Percentiles rank a stretch among this genome's conserved stretches.
Conservation (phyloP, 2,888 invertebrate genomes). For the Eristalinus sepulchralis region DNA sequence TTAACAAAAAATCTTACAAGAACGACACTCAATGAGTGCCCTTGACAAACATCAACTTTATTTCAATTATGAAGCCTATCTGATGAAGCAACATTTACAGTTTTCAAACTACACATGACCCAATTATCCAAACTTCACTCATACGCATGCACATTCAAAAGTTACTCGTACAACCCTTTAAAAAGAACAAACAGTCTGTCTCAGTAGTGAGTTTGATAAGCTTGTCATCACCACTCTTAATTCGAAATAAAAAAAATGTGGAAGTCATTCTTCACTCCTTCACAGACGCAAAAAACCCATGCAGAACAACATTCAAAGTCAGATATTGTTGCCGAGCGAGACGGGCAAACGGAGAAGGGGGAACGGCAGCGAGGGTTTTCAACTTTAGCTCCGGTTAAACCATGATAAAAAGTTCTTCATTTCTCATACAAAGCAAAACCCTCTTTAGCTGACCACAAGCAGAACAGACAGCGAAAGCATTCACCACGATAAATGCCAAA, state of each 20-base stretch:
- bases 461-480: constrained; percentile 4
- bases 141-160: not conserved
- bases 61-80: not conserved
- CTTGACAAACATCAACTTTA: too few relatives aligned
- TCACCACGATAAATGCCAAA: not conserved
- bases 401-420: constrained; percentile 30
- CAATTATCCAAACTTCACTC: not conserved
- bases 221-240: constrained; percentile 58
- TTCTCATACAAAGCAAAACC: not conserved
- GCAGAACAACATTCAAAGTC: constrained; percentile 5
- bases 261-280: not conserved
- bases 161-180: not conserved
- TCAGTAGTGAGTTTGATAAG: constrained; percentile 53
- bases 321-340: not conserved
- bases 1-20: too few relatives aligned
- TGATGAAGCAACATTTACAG: not conserved
- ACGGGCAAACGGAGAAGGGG: not conserved
- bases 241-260: not conserved
- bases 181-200: constrained; percentile 47
- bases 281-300: not conserved
- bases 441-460: constrained; percentile 27
- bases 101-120: not conserved
- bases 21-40: too few relatives aligned
- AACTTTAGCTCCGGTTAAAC: constrained; percentile 46
- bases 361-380: constrained; percentile 26